Evolutionary conservation across 2,113 vertebrate genomes (phyloP).

Genomic region (Rana temporaria): DNA sequence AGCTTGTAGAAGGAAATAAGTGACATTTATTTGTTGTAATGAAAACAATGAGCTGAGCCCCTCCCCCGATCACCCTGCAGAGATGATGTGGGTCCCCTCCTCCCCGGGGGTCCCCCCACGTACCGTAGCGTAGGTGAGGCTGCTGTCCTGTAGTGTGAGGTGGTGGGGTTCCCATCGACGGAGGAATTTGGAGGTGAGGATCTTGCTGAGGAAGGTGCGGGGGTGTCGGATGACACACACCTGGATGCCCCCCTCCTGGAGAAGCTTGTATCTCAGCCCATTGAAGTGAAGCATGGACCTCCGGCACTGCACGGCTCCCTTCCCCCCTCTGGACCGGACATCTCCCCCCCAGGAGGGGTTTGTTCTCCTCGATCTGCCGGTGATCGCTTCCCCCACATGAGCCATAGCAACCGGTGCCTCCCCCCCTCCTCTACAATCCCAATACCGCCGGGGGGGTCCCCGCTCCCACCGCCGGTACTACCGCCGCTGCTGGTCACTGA

Average conservation of each 20-base stretch:
- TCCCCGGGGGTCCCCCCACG: too few species aligned
- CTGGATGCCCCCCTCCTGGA: slow-evolving; percentile 98
- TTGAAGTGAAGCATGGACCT: slow-evolving; percentile 85
- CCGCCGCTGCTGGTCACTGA: too few species aligned
- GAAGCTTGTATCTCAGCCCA: slow-evolving; percentile 95
- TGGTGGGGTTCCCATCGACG: slow-evolving; percentile 97
- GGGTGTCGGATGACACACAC: slow-evolving; percentile 96
- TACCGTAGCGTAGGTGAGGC: slow-evolving; percentile 93
- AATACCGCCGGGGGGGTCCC: too few species aligned
- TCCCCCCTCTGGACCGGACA: slow-evolving; percentile 82
- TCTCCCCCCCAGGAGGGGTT: too few species aligned
- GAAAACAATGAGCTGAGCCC: too few species aligned
- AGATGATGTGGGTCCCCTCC: too few species aligned
- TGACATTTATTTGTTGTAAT: too few species aligned
- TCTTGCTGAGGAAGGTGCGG: slow-evolving; percentile 94
- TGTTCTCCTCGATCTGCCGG: slow-evolving; percentile 85
- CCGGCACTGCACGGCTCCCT: slow-evolving; percentile 87
- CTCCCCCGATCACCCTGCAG: too few species aligned
- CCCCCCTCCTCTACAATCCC: not conserved
- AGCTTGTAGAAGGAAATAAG: too few species aligned
- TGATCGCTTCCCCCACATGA: slow-evolving; percentile 81
- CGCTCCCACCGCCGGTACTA: too few species aligned
- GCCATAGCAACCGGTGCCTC: slow-evolving; percentile 74
- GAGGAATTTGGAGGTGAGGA: slow-evolving; percentile 96
- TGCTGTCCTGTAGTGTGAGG: slow-evolving; percentile 89